A percentile compares a stretch with the other conserved stretches of the same genome.
These are phyloP conservation scores for Plodia interpunctella DNA, from an alignment of 1,140 invertebrate genomes.

Conservation along the genomic window DNA sequence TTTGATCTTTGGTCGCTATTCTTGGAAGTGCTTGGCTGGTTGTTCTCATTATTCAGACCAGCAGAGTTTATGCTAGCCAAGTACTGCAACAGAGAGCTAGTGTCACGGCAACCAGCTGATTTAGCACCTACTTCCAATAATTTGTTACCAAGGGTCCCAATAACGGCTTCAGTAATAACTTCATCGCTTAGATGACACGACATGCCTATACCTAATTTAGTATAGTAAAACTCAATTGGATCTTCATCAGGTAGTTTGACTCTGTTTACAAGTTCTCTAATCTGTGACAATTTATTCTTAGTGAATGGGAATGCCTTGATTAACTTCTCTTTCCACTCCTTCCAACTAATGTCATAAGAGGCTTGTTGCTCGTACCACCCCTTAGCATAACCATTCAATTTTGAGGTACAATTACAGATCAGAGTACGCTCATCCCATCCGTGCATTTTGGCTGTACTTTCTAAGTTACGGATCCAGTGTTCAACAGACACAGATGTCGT, in stretches of 20 bases:
- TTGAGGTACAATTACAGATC: not conserved
- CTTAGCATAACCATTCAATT: not conserved
- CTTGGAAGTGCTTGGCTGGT: not conserved
- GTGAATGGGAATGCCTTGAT: not conserved
- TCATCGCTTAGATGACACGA: not conserved
- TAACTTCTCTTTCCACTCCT: not conserved
- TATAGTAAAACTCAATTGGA: not conserved
- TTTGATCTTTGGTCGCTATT: not conserved
- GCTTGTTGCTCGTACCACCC: not conserved
- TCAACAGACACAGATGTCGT: no score
- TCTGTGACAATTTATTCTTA: not conserved
- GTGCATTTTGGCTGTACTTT: not conserved
- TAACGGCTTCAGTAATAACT: not conserved
- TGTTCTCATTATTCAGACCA: not conserved
- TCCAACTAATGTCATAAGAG: not conserved
- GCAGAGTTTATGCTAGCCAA: not conserved
- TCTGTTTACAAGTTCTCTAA: not conserved
- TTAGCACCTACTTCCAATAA: not conserved
- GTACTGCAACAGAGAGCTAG: not conserved
- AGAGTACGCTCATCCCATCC: not conserved
- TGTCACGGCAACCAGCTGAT: not conserved
- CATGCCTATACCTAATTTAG: not conserved
- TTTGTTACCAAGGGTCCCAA: not conserved
- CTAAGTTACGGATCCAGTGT: no score
- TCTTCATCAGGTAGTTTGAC: not conserved